These are phyloP conservation scores for Rhagologus leucostigma DNA, from an alignment of 2,113 vertebrate species.

Conservation along the genomic window DNA sequence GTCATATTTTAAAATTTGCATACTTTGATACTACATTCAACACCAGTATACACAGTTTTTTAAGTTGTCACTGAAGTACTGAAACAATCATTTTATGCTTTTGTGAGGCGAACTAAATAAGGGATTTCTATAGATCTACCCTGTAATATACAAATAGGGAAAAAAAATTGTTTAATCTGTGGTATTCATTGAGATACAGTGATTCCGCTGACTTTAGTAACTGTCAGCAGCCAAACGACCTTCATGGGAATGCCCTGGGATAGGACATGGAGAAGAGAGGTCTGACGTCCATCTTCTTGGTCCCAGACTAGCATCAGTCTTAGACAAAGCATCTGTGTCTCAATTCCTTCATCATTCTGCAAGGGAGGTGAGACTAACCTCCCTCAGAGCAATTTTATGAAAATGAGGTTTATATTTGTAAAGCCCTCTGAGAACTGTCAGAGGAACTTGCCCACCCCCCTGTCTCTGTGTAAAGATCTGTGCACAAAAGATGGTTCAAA, in stretches of 20 bases:
- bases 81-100: neutral
- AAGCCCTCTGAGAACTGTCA: neutral
- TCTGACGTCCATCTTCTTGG: neutral
- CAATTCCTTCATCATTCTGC: neutral
- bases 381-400: neutral
- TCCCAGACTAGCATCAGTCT: neutral
- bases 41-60: neutral
- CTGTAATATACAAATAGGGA: neutral
- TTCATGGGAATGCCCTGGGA: neutral
- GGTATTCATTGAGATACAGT: neutral
- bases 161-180: neutral
- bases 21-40: neutral
- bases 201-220: neutral
- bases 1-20: neutral
- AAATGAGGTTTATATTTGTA: neutral
- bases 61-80: neutral
- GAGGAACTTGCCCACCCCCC: neutral
- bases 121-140: neutral
- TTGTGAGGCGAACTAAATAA: neutral
- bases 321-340: neutral
- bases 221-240: neutral
- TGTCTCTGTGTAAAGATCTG: neutral
- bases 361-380: neutral
- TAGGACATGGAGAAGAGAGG: neutral
- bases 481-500: neutral